Evolutionary conservation across 2,113 vertebrate genomes (phyloP).

Genomic region (Pelodiscus sinensis): DNA sequence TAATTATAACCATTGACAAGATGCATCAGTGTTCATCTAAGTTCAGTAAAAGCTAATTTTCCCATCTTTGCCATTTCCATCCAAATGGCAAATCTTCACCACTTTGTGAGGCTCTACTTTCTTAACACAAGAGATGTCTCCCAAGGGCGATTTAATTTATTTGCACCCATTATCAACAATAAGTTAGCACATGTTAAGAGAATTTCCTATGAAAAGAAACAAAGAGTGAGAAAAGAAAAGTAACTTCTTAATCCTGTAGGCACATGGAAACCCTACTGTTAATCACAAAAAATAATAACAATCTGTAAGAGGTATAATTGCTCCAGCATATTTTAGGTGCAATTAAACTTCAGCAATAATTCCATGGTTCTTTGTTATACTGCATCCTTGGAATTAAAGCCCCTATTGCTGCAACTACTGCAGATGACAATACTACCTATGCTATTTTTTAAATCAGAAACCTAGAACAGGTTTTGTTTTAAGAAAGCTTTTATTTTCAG

Average conservation of each 20-base stretch:
- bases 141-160: constrained; percentile 54
- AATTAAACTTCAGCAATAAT: constrained; percentile 48
- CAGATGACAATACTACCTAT: neutral
- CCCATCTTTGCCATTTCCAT: constrained; percentile 23
- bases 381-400: neutral
- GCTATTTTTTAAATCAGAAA: neutral
- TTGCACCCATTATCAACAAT: constrained; percentile 43
- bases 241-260: constrained; percentile 59
- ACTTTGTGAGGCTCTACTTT: constrained; percentile 47
- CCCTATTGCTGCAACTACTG: neutral
- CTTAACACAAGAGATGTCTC: constrained; percentile 22
- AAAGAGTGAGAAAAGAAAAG: constrained; percentile 49
- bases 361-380: neutral
- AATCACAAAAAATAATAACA: constrained; percentile 26
- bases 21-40: constrained; percentile 25
- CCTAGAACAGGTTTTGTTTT: neutral
- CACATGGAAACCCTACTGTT: constrained; percentile 67
- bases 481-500: neutral
- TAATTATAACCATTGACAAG: constrained; percentile 37
- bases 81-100: constrained; percentile 41
- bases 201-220: constrained; percentile 59
- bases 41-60: constrained; percentile 31
- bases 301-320: constrained; percentile 47
- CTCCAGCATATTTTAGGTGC: constrained; percentile 46
- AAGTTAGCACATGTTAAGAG: constrained; percentile 25